Percentiles rank a stretch among this genome's conserved stretches.
Conservation (phyloP, 2,113 vertebrate species). For the Neolamprologus cancellatus region DNA sequence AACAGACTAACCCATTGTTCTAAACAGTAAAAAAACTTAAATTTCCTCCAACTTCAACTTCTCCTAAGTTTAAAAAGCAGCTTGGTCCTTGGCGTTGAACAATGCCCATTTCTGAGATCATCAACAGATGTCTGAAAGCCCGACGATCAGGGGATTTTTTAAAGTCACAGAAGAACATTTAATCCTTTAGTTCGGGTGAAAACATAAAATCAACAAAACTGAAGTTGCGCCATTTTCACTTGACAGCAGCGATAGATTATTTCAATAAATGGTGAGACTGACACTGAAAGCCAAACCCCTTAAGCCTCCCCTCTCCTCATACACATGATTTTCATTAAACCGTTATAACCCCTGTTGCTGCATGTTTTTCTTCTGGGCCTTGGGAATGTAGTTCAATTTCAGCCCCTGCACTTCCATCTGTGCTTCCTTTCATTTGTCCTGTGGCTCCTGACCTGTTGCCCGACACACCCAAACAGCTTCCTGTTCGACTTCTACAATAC, state of each 20-base stretch:
- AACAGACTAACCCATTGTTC: neutral
- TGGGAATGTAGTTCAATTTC: slow-evolving; percentile 58
- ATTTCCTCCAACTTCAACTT: neutral
- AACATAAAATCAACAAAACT: slow-evolving; percentile 20
- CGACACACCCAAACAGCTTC: slow-evolving; percentile 62
- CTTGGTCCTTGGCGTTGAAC: neutral
- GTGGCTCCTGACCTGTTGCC: slow-evolving; percentile 63
- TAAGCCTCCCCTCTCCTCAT: neutral
- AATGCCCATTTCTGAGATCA: neutral
- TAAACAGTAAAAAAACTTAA: neutral
- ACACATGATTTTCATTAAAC: slow-evolving; percentile 65
- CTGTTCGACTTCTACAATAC: slow-evolving; percentile 25
- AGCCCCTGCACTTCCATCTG: slow-evolving; percentile 60
- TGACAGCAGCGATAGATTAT: slow-evolving; percentile 19
- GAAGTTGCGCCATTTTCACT: neutral
- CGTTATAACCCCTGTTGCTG: slow-evolving; percentile 22
- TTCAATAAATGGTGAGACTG: slow-evolving; percentile 18
- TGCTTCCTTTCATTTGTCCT: slow-evolving; percentile 67
- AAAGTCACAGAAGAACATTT: neutral
- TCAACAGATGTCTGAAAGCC: neutral
- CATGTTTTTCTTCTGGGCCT: slow-evolving; percentile 59
- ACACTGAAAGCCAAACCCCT: neutral
- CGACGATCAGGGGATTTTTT: neutral
- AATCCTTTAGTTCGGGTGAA: neutral
- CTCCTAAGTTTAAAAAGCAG: neutral